Evolutionary conservation across 1,140 invertebrate genomes (phyloP).

Genomic region (Aphelinus atriplicis): DNA sequence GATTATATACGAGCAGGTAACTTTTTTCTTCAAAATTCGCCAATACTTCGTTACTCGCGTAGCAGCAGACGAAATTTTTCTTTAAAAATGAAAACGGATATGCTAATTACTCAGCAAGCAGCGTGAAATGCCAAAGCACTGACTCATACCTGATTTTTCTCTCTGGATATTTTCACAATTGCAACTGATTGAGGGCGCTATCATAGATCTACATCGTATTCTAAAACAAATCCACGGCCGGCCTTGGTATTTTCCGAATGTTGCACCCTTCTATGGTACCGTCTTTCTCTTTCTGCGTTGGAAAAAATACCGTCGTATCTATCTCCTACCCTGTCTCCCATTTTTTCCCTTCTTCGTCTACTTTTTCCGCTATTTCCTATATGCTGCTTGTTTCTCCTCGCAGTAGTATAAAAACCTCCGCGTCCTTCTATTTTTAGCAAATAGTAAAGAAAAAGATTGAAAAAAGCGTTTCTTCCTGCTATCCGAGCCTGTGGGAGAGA

Average conservation of each 20-base stretch:
- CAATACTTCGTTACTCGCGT: no score
- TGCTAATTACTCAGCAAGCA: no score
- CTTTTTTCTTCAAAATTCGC: no score
- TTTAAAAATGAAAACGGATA: no score
- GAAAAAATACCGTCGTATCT: constrained; percentile 42
- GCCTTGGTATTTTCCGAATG: background rate
- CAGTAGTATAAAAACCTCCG: constrained; percentile 38
- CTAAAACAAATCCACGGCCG: background rate
- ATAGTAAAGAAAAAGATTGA: constrained; percentile 18
- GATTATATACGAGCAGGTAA: no score
- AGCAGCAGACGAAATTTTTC: no score
- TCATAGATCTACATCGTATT: background rate
- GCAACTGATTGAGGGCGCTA: constrained; percentile 31
- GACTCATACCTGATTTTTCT: constrained; percentile 17
- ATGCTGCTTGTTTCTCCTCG: constrained; percentile 1
- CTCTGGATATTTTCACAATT: constrained; percentile 34
- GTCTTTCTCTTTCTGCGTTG: constrained; percentile 51
- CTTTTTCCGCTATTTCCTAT: constrained; percentile 16
- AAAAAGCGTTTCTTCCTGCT: constrained; percentile 43
- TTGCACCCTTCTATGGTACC: constrained; percentile 44
- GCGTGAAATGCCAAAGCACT: no score
- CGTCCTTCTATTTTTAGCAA: constrained; percentile 46
- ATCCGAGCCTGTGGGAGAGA: background rate
- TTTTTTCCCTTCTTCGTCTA: constrained; percentile 5
- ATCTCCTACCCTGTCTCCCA: constrained; percentile 11